phyloP scores from a whole-genome alignment of 2,113 vertebrate species.

The Varanus komodoensis region DNA sequence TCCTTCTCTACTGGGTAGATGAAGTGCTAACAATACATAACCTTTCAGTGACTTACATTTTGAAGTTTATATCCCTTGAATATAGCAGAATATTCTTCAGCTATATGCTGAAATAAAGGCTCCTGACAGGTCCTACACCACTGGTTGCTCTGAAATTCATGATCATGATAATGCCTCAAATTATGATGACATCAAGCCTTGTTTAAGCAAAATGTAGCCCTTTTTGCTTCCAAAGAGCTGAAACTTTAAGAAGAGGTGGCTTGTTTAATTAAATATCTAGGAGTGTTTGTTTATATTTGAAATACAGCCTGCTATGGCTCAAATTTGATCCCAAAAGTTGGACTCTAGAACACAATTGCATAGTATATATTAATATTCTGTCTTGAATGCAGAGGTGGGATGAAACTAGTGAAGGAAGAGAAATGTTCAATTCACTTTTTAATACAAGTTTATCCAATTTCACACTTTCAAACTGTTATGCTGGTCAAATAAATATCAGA shows the following conservation, averaged over 20 bases:
- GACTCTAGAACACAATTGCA: not conserved
- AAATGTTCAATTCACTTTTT: too few species aligned
- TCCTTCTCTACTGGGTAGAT: constrained; percentile 1
- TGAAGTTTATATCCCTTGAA: not conserved
- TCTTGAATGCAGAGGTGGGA: not conserved
- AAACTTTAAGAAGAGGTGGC: not conserved
- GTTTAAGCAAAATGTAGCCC: not conserved
- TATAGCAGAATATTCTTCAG: not conserved
- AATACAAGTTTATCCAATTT: too few species aligned
- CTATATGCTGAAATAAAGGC: not conserved
- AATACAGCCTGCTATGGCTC: not conserved
- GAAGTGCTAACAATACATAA: constrained; percentile 35
- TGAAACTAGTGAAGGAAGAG: not conserved
- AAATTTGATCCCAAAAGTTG: not conserved
- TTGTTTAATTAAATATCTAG: not conserved
- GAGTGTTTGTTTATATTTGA: not conserved
- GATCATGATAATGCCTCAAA: not conserved
- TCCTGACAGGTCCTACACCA: not conserved
- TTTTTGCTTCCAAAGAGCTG: not conserved
- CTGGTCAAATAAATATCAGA: too few species aligned
- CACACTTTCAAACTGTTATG: too few species aligned
- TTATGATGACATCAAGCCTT: not conserved
- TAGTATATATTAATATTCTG: not conserved
- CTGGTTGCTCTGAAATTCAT: not conserved
- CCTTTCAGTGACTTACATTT: constrained; percentile 10